Base-by-base conservation (phyloP, 2,888 invertebrate species). In the Synanthedon formicaeformis region DNA sequence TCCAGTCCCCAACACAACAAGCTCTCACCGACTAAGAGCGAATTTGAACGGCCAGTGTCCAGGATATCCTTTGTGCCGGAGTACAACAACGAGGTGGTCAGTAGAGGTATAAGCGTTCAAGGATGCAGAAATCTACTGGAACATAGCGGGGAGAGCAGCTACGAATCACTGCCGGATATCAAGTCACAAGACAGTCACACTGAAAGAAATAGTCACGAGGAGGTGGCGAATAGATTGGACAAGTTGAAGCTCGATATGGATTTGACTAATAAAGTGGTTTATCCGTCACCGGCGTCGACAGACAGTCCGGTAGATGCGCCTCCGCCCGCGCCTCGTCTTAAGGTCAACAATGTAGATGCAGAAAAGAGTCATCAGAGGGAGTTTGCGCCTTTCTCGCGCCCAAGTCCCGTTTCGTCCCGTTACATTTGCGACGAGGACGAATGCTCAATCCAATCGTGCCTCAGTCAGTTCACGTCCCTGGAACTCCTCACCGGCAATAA, bases 401-500 rank as follows among this genome's bases (percentile, higher is more conserved):
- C 73, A 59, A 88, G 86, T 48, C 90, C 90, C 1, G 84, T 92
- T 4, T 90, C 91, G 1, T 90, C 92, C 0, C 90, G 94, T 14
- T 94, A 93, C 69, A 88, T 91, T 41, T 91, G 91, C 66, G 92
- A 92, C 60, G 94, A 93, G 54, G 93, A 93, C 48, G 95, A 95
- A 63, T 94, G 93, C 74, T 94, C 95, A 18, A 91, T 98, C 52
- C 92, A 94, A 65, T 95, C 96, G 0, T 98, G 97, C 73, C 90
- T 99, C 52, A 94, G 94, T 69, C 95, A 96, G 75, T 98, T 98
- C 81, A 98, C 97, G 0, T 93, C 94, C 0, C 90, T 95, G 13
- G 98, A 99, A 74, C 84, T 96, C 16, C 91, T 99, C 80, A 95
- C 94, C 0, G 98, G 96, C 0, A 94, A 92, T 73, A 98, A 99